These are phyloP conservation scores for Cecidostiba fungosa DNA, from an alignment of 2,888 invertebrate species.

Conservation along the genomic window DNA sequence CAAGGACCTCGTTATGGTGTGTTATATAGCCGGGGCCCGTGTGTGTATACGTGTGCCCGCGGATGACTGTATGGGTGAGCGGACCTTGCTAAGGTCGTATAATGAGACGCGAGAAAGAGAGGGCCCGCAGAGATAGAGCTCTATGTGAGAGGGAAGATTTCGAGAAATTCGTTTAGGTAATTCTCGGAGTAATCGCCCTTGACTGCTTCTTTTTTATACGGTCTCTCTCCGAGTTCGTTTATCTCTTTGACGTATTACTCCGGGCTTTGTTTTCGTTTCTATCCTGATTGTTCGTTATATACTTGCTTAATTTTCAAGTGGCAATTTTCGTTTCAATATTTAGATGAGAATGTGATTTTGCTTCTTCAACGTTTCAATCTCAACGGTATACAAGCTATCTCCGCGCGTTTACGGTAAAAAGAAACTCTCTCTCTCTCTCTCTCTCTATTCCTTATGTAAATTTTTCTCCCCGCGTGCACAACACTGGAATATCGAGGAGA, in stretches of 20 bases:
- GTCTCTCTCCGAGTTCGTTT: conserved; percentile 11
- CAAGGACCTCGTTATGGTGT: conserved; percentile 79
- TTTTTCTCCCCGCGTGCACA: not conserved
- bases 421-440: not conserved
- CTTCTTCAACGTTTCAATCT: conserved; percentile 12
- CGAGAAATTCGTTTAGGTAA: conserved; percentile 63
- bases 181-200: conserved; percentile 61
- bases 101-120: conserved; percentile 56
- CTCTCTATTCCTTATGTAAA: conserved; percentile 21
- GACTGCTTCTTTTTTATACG: conserved; percentile 47
- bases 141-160: conserved; percentile 34
- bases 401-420: not conserved
- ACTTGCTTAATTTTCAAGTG: not conserved
- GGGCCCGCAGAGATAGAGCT: conserved; percentile 21
- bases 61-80: conserved; percentile 30
- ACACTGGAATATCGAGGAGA: conserved; percentile 34
- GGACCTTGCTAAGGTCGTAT: conserved; percentile 60
- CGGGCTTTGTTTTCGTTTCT: not conserved
- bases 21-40: conserved; percentile 74
- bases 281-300: not conserved
- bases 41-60: conserved; percentile 4
- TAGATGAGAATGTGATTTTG: no score
- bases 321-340: no score
- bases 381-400: conserved; percentile 20
- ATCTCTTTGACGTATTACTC: conserved; percentile 1